Percentiles rank a stretch among this genome's conserved stretches.
phyloP scores from a whole-genome alignment of 1,140 invertebrate species.

The Anagrus nilaparvatae region DNA sequence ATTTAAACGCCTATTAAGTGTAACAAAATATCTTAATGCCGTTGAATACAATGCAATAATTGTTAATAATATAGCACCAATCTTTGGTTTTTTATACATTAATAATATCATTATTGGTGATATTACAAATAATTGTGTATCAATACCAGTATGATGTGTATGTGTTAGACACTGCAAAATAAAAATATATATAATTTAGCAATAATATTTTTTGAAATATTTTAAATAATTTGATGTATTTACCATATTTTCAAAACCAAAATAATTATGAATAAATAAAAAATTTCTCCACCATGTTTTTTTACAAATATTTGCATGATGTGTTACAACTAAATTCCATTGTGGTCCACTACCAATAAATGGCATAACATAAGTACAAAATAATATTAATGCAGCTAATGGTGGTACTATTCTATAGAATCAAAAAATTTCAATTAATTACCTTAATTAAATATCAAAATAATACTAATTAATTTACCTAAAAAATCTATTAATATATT shows the following conservation, averaged over 20 bases:
- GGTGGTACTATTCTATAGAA: slow-evolving; percentile 48
- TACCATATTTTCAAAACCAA: slow-evolving; percentile 55
- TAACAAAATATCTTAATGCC: slow-evolving; percentile 52
- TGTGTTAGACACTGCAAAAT: slow-evolving; percentile 55
- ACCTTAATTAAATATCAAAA: slow-evolving; percentile 9
- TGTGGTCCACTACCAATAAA: slow-evolving; percentile 51
- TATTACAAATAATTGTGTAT: slow-evolving; percentile 69
- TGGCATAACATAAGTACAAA: slow-evolving; percentile 54
- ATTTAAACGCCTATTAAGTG: slow-evolving; percentile 51
- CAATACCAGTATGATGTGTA: slow-evolving; percentile 69
- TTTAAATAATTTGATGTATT: too few relatives aligned
- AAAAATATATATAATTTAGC: slow-evolving; percentile 9
- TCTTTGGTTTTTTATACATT: slow-evolving; percentile 52
- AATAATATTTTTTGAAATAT: neutral
- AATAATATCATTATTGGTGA: slow-evolving; percentile 58
- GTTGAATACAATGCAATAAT: slow-evolving; percentile 50
- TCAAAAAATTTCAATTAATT: slow-evolving; percentile 8
- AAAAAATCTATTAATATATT: slow-evolving; percentile 51
- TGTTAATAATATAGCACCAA: slow-evolving; percentile 44
- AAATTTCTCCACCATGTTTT: slow-evolving; percentile 53
- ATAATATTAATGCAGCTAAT: slow-evolving; percentile 50
- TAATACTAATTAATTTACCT: slow-evolving; percentile 35
- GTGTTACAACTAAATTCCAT: slow-evolving; percentile 53
- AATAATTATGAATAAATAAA: slow-evolving; percentile 55
- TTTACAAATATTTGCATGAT: slow-evolving; percentile 53